phyloP scores from a whole-genome alignment of 2,797 vertebrate species.

The Tadarida brasiliensis region DNA sequence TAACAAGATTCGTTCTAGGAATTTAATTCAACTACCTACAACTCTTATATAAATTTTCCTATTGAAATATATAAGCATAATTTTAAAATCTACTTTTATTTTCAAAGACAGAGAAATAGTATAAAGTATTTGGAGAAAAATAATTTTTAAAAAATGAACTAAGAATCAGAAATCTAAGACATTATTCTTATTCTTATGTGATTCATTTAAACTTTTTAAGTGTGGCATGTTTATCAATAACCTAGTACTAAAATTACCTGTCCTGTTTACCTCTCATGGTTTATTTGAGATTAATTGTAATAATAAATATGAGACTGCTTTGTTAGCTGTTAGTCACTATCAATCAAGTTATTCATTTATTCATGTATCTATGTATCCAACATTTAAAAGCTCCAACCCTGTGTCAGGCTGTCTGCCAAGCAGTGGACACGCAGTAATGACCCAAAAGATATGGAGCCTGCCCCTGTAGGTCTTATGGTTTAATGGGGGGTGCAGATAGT shows the following conservation, averaged over 20 bases:
- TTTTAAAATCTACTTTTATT: slow-evolving; percentile 50
- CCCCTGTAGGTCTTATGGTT: neutral
- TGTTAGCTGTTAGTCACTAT: slow-evolving; percentile 52
- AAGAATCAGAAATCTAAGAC: slow-evolving; percentile 24
- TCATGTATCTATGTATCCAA: neutral
- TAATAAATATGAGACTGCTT: slow-evolving; percentile 50
- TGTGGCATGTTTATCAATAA: slow-evolving; percentile 3
- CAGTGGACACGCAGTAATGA: neutral
- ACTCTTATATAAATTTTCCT: neutral
- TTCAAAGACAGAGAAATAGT: slow-evolving; percentile 42
- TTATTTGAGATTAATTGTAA: slow-evolving; percentile 57
- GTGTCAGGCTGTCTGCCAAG: neutral
- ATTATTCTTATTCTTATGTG: neutral
- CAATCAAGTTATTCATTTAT: slow-evolving; percentile 53
- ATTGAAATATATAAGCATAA: neutral
- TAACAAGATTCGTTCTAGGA: neutral
- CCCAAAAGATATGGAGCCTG: neutral
- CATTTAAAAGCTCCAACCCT: neutral
- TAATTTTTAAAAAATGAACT: neutral
- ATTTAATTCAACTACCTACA: neutral
- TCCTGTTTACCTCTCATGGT: neutral
- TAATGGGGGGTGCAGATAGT: neutral
- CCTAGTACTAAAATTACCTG: slow-evolving; percentile 55
- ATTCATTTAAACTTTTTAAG: slow-evolving; percentile 34
- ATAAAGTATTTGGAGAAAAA: neutral